Base-by-base conservation (phyloP, 2,797 vertebrate genomes). In the Fringilla coelebs region DNA sequence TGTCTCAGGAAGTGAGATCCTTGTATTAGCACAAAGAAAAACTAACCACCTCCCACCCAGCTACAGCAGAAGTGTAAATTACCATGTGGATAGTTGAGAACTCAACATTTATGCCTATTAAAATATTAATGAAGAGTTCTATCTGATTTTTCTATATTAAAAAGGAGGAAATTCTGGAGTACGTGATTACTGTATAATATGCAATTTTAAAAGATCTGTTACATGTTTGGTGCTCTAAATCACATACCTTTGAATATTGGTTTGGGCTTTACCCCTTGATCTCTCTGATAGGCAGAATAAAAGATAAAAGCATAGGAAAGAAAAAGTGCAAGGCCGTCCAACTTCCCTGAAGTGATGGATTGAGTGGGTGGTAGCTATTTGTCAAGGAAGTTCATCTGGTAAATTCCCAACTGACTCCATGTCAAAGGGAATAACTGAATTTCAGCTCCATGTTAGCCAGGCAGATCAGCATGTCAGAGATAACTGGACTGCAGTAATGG, bases 41-140 rank as follows among this genome's bases (percentile, higher is more conserved):
- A 82, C 83, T 96, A 96, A 94, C 66, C 79, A 82, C 83, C 87
- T 96, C 71, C 95, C 90, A 97, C 68, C 68, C 36, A 87, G 78
- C 82, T 75, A 58, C 79, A 66, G 21, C 45, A 15, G 81, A 54
- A 89, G 81, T 90, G 46, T 88, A 89, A 96, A 90, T 96, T 97
- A 89, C 75, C 66, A 88, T 66, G 65, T 75, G 82, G 85, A 94
- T 82, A 91, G 67, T 63, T 90, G 36, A 80, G 94, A 91, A 93
- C 62, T 58, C 91, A 65, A 81, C 62, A 81, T 52, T 93, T 87
- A 90, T 7, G 38, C 71, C 57, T 95, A 89, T 94, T 96, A 96
- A 96, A 96, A 95, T 89, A 95, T 89, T 94, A 95, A 94, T 91
- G 61, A 84, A 87, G 58, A 91, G 41, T 88, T 94, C 77, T 75